Evolutionary conservation across 2,113 vertebrate species (phyloP).

Genomic region (Bungarus multicinctus): DNA sequence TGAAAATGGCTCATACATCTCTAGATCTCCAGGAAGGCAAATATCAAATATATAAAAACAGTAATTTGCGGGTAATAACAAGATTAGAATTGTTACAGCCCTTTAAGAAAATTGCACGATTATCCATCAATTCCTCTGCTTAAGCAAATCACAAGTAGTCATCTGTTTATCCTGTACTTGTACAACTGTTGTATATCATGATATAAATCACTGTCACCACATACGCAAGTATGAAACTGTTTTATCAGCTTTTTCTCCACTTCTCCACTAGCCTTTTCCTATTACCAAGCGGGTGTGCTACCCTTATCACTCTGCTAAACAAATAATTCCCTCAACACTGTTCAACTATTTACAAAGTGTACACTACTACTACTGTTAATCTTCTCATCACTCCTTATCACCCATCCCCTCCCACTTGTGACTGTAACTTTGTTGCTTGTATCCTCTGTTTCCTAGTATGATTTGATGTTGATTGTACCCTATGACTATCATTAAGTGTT

Average conservation of each 20-base stretch:
- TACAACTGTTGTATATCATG: background rate
- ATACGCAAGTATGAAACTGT: background rate
- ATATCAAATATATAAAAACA: background rate
- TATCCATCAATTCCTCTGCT: background rate
- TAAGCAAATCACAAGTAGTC: background rate
- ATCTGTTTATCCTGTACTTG: background rate
- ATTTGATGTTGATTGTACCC: too few relatives aligned
- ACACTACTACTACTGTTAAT: too few relatives aligned
- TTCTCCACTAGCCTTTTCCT: background rate
- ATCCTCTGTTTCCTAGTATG: too few relatives aligned
- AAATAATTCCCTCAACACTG: too few relatives aligned
- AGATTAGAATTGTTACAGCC: background rate
- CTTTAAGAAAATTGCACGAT: background rate
- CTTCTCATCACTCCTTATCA: too few relatives aligned
- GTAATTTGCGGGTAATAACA: background rate
- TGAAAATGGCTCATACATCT: background rate
- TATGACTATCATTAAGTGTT: too few relatives aligned
- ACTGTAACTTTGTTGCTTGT: too few relatives aligned
- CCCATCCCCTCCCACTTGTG: too few relatives aligned
- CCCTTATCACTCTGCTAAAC: too few relatives aligned
- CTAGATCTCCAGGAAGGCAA: background rate
- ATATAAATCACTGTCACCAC: background rate
- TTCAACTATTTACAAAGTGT: too few relatives aligned
- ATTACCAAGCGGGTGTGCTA: background rate
- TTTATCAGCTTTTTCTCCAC: background rate